Base-by-base conservation (phyloP, 1,140 invertebrate species). In the Acromyrmex echinatior region DNA sequence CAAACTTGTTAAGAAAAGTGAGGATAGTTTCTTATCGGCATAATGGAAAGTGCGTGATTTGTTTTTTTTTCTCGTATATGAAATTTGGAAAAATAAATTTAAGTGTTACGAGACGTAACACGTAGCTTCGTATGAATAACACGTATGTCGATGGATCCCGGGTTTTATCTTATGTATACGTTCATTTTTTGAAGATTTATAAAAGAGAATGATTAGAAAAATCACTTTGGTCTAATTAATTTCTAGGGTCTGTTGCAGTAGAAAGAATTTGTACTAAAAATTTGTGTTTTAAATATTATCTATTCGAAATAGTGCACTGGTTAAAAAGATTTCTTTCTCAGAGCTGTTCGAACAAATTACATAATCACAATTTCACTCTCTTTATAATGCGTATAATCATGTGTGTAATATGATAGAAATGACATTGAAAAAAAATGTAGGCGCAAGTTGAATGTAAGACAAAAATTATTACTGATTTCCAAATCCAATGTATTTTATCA, bases 1-100 rank as follows among this genome's bases (percentile, higher is more conserved):
- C 62, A 31, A 53, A 62, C 56, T 74, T 74, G 56, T 74, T 35
- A 21, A 62, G 18, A 58, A 60, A 49, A 53, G 35, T 14, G 68
- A 73, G 35, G 45, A 21, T 21, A 9, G 10, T 82, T 73, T 25
- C 39, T 74, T 49, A 60, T 25, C 56, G 28, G 58, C 18, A 7
- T 25, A n/a, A 0, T 10, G 6, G n/a, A 62, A n/a, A 25, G 31
- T 25, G 16, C 3, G 16, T 31, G 53, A 7, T 25, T 49, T 82
- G 16, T n/a, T 58, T 39, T 45, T 25, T 3, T 31, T 31, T 7
- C 63, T 7, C 14, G 4, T 10, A 16, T n/a, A 49, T 5, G 18
- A 53, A 53, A 56, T 39, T 53, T 39, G 7, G 0, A 45, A 56
- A 58, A 71, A 56, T 51, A 53, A 31, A 16, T 6, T 28, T 18